Conservation (phyloP, 2,888 invertebrate genomes). For the Drosophila atroscutellata region DNA sequence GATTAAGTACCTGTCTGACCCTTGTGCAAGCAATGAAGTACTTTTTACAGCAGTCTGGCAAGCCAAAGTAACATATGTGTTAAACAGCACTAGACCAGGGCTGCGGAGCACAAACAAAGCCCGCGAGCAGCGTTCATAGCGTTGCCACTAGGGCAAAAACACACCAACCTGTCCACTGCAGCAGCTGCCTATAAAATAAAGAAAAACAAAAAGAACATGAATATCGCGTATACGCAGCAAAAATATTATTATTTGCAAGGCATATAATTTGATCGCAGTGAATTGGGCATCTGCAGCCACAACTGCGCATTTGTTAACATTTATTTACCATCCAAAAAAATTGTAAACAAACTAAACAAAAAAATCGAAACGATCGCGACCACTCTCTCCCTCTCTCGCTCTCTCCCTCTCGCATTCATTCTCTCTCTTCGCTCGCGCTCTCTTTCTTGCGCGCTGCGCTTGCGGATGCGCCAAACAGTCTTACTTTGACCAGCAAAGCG, state of each 20-base stretch:
- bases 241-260: conserved; percentile 8
- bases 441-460: neutral
- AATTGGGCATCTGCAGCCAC: neutral
- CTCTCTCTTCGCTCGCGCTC: neutral
- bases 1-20: neutral
- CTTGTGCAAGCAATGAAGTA: neutral
- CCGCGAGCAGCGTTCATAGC: conserved; percentile 5
- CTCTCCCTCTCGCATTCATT: neutral
- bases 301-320: conserved; percentile 38
- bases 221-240: conserved; percentile 21
- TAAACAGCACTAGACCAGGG: conserved; percentile 24
- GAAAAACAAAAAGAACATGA: neutral
- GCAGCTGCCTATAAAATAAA: conserved; percentile 4
- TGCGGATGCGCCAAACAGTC: neutral
- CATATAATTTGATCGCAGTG: conserved; percentile 11
- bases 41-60: conserved; percentile 26
- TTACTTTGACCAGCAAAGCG: neutral
- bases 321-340: conserved; percentile 35
- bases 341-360: conserved; percentile 28
- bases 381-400: neutral
- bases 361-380: conserved; percentile 17
- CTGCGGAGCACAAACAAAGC: conserved; percentile 4
- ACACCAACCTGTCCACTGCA: neutral
- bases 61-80: neutral
- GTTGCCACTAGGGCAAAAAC: conserved; percentile 17